Evolutionary conservation across 2,888 invertebrate genomes (phyloP), one percentile per base, ranked within the genome.

Genomic region (Polydrusus pterygomalis): DNA sequence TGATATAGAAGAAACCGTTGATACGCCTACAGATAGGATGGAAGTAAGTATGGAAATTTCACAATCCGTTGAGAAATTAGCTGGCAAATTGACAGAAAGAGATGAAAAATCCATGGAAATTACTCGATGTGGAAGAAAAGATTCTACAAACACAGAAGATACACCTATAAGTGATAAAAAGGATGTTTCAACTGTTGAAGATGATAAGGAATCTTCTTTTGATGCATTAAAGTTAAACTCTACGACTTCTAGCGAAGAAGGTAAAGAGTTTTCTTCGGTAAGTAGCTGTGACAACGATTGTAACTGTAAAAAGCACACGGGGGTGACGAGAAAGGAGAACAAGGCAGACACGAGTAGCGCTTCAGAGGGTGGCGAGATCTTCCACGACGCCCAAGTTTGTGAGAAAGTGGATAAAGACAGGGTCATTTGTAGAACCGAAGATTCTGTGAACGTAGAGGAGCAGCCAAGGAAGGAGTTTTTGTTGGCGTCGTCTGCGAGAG

Each of bases 401-500:
- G 45, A 67, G 2, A 45, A 34, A 15, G 25, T 0, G n/a, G 58
- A 62, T 13, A 45, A 20, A 30, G 62, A 20, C 0, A 40, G 17
- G 0, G 40, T 51, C 13, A 54, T 54, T 43, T 63, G 70, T 68
- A 63, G 58, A 8, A 20, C 18, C 54, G 68, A 68, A 18, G 70
- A 73, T 38, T 54, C 75, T 54, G 38, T 62, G 30, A 80, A 81
- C n/a, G 17, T 30, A n/a, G 73, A 67, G 63, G 83, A 83, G 68
- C 79, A 79, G 73, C 82, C 84, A 3, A 78, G 83, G 71, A 88
- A 89, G 68, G 90, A 89, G 74, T 89, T 89, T 86, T 86, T 95
- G 25, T 87, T 95, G 77, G 94, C 94, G 43, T 91, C 93, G 60
- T 90, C 93, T 47, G 91, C 92, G 63, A 92, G 90, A 87, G 91